Percentiles rank a stretch among this genome's conserved stretches.
Evolutionary conservation across 2,888 invertebrate genomes (phyloP).

Genomic region (Thymelicus sylvestris): DNA sequence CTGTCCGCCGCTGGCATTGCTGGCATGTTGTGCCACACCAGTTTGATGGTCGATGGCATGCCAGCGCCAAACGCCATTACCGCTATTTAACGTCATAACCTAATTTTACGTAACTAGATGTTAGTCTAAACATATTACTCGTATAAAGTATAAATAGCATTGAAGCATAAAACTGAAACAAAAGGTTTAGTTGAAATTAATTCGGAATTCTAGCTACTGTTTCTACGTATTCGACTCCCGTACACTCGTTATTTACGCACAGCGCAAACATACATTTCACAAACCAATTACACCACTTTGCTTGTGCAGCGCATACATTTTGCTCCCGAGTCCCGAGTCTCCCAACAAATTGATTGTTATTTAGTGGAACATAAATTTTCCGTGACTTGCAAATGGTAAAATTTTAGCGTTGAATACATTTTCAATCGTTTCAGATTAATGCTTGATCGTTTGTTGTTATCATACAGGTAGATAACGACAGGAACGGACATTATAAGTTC

Average conservation of each 20-base stretch:
- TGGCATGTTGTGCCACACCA: no score
- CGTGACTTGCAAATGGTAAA: not conserved
- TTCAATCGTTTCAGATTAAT: not conserved
- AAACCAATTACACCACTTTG: slow-evolving; percentile 30
- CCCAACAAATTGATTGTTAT: slow-evolving; percentile 24
- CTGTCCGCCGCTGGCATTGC: not conserved
- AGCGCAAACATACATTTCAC: slow-evolving; percentile 15
- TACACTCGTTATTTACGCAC: slow-evolving; percentile 17
- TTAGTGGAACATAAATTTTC: slow-evolving; percentile 19
- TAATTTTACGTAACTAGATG: no score
- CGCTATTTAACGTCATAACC: no score
- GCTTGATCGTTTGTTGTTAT: not conserved
- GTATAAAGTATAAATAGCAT: no score
- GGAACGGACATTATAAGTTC: no score
- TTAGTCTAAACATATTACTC: no score
- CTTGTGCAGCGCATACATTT: slow-evolving; percentile 22
- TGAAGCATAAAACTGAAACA: not conserved
- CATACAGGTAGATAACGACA: no score
- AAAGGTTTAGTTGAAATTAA: not conserved
- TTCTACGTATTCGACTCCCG: slow-evolving; percentile 13
- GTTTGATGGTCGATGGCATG: no score
- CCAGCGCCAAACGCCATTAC: not conserved
- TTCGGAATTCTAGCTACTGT: not conserved
- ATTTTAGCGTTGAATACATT: not conserved
- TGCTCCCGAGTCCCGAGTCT: not conserved